phyloP scores from a whole-genome alignment of 2,113 vertebrate genomes.

The Ifrita kowaldi region DNA sequence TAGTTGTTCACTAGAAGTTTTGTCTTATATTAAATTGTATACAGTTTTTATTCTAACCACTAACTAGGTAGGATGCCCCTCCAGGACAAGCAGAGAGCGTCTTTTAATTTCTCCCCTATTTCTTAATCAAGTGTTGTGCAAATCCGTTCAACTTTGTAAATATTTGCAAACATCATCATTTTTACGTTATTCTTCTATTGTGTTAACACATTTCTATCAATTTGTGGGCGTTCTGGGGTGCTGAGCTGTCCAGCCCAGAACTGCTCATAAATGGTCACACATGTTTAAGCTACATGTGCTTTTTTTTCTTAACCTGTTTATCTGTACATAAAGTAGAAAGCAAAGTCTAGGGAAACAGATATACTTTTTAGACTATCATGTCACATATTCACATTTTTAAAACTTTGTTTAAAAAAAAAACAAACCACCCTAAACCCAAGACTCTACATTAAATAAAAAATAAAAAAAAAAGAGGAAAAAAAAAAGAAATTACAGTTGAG shows the following conservation, averaged over 20 bases:
- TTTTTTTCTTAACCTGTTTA: conserved; percentile 77
- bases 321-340: conserved; percentile 81
- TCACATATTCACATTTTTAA: conserved; percentile 76
- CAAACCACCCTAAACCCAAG: conserved; percentile 67
- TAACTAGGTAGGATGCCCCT: conserved; percentile 84
- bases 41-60: conserved; percentile 87
- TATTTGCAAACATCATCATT: conserved; percentile 74
- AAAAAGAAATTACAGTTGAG: conserved; percentile 1
- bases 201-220: conserved; percentile 74
- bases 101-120: conserved; percentile 68
- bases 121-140: conserved; percentile 81
- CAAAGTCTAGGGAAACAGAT: conserved; percentile 75
- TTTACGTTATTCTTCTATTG: conserved; percentile 73
- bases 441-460: conserved; percentile 48
- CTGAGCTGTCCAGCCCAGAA: conserved; percentile 47
- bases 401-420: conserved; percentile 62
- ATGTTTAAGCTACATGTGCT: conserved; percentile 72
- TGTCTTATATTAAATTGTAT: conserved; percentile 85
- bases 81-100: conserved; percentile 79
- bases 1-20: conserved; percentile 79
- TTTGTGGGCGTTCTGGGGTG: conserved; percentile 69
- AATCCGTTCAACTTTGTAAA: conserved; percentile 82
- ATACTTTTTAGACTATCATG: conserved; percentile 76
- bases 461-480: background rate
- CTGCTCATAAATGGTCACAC: conserved; percentile 64